Evolutionary conservation across 2,888 invertebrate species (phyloP).

Genomic region (Orthonevra nobilis): DNA sequence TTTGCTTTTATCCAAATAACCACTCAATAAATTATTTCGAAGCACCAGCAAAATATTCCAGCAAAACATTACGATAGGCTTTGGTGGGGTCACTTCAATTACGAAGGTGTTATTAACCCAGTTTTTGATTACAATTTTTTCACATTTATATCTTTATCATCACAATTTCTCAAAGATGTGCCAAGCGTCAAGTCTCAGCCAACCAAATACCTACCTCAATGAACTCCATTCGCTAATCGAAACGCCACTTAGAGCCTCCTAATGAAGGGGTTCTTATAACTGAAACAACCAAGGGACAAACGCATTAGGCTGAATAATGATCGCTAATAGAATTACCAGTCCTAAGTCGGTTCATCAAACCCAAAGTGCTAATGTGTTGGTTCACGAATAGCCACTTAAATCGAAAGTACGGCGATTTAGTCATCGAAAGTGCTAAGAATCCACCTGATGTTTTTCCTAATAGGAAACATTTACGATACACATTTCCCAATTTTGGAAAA

Average conservation of each 20-base stretch:
- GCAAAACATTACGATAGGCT: too few species aligned
- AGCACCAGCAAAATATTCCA: too few species aligned
- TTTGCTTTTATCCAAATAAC: too few species aligned
- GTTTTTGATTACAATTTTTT: too few species aligned
- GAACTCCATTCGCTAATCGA: neutral
- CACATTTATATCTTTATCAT: too few species aligned
- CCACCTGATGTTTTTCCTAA: neutral
- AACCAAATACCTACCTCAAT: too few species aligned
- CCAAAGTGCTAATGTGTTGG: conserved; percentile 40
- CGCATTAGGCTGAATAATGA: conserved; percentile 17
- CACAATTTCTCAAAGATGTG: too few species aligned
- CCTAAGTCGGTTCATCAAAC: conserved; percentile 25
- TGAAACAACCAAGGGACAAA: conserved; percentile 17
- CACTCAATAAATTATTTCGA: too few species aligned
- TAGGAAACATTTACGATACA: neutral
- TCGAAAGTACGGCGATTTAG: conserved; percentile 3
- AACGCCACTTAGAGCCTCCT: conserved; percentile 24
- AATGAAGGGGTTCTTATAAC: conserved; percentile 13
- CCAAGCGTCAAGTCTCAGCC: too few species aligned
- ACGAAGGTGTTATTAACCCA: too few species aligned
- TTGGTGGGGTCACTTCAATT: too few species aligned
- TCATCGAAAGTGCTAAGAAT: conserved; percentile 19
- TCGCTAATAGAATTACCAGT: conserved; percentile 30
- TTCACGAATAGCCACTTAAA: conserved; percentile 35
- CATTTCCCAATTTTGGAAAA: neutral